Evolutionary conservation across 2,888 invertebrate species (phyloP).

Genomic region (Congeria kusceri): DNA sequence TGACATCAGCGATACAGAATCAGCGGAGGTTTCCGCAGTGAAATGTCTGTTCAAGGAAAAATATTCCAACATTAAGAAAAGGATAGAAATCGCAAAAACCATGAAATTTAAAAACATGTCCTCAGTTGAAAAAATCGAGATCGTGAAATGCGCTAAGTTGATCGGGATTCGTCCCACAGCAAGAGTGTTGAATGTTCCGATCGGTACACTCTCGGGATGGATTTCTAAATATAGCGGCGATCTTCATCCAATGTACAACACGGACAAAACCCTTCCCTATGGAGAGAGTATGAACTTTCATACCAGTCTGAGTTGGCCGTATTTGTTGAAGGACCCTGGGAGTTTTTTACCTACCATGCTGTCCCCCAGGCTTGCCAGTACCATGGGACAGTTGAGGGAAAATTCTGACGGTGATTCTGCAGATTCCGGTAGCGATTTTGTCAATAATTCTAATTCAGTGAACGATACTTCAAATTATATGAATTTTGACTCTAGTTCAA

Average conservation of each 20-base stretch:
- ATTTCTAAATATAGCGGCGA: conserved; percentile 53
- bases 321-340: no score
- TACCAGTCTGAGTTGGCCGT: no score
- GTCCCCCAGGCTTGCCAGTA: no score
- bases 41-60: conserved; percentile 54
- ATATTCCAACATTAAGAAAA: conserved; percentile 40
- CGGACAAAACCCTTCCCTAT: conserved; percentile 6
- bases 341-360: no score
- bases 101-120: conserved; percentile 57
- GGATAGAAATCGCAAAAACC: conserved; percentile 45
- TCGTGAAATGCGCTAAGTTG: conserved; percentile 61
- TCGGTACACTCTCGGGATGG: conserved; percentile 63
- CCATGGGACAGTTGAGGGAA: no score
- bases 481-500: no score
- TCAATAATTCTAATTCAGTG: no score
- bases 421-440: no score
- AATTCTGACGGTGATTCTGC: no score
- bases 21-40: conserved; percentile 55
- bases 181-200: conserved; percentile 55
- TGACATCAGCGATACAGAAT: conserved; percentile 48
- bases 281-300: background rate
- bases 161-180: conserved; percentile 62
- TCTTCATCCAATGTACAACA: conserved; percentile 52
- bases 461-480: no score
- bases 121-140: conserved; percentile 54